A percentile compares a stretch with the other conserved stretches of the same genome.
These are phyloP conservation scores for Brevimyrus niger DNA, from an alignment of 2,113 vertebrate genomes.

Conservation along the genomic window DNA sequence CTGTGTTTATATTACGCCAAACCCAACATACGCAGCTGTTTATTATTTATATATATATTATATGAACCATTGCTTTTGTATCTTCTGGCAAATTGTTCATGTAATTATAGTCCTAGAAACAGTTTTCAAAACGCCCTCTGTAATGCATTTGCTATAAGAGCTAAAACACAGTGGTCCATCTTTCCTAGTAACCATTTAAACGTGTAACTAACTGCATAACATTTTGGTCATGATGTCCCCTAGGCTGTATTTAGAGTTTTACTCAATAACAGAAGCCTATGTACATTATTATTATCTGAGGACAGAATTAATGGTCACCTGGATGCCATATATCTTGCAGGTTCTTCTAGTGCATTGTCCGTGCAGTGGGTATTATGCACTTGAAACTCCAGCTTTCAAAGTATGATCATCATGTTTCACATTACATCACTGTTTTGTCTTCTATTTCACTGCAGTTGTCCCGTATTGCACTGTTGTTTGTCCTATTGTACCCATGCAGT, in stretches of 20 bases:
- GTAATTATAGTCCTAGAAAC: background rate
- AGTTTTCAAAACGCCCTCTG: background rate
- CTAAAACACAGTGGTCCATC: background rate
- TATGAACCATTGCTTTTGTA: background rate
- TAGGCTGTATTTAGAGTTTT: background rate
- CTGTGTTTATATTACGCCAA: background rate
- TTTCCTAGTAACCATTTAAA: background rate
- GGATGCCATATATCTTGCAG: background rate
- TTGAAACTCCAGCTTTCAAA: background rate
- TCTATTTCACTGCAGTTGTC: background rate
- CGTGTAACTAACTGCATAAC: background rate
- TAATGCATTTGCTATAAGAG: background rate
- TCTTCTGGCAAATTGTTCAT: background rate
- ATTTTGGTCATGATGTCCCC: background rate
- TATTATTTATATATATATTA: background rate
- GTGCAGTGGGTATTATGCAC: background rate
- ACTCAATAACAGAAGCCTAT: background rate
- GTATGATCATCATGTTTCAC: background rate
- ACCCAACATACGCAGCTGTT: background rate
- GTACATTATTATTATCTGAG: background rate
- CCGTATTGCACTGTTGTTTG: no score
- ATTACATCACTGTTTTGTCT: background rate
- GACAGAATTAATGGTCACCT: background rate
- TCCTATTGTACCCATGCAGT: background rate
- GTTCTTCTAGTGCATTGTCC: background rate